Conservation (phyloP, 2,888 invertebrate genomes). For the Herminia tarsipennalis region DNA sequence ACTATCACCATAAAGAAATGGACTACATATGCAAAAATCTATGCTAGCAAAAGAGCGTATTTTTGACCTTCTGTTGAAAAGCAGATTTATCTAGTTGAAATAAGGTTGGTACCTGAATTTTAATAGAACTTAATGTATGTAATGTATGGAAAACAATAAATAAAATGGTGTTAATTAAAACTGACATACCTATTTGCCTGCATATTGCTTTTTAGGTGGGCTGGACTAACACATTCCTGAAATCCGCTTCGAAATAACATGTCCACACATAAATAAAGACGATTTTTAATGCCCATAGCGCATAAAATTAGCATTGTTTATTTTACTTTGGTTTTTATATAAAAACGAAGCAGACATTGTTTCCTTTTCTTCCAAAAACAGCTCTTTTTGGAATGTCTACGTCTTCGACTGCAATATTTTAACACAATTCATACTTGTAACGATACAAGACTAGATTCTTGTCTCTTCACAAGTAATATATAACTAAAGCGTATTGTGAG, state of each 20-base stretch:
- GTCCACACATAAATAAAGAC: constrained; percentile 8
- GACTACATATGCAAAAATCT: no score
- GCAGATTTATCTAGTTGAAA: no score
- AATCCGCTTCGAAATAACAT: constrained; percentile 33
- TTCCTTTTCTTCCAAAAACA: no score
- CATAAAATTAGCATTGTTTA: not conserved
- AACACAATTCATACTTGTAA: constrained; percentile 2
- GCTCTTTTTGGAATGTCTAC: no score
- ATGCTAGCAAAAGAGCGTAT: no score
- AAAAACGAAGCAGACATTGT: no score
- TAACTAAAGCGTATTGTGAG: not conserved
- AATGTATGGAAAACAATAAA: no score
- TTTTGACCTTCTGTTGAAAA: no score
- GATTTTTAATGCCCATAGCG: constrained; percentile 12
- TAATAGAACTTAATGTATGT: constrained; percentile 17
- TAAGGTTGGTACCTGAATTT: no score
- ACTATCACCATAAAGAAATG: no score
- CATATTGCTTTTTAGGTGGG: constrained; percentile 35
- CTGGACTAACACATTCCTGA: constrained; percentile 25
- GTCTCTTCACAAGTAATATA: constrained; percentile 1
- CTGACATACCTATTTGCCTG: constrained; percentile 16
- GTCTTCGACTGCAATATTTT: no score
- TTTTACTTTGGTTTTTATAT: no score
- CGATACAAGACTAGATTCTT: not conserved
- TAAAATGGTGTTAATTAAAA: constrained; percentile 13